Evolutionary conservation across 2,113 vertebrate species (phyloP).

Genomic region (Marmota flaviventris): DNA sequence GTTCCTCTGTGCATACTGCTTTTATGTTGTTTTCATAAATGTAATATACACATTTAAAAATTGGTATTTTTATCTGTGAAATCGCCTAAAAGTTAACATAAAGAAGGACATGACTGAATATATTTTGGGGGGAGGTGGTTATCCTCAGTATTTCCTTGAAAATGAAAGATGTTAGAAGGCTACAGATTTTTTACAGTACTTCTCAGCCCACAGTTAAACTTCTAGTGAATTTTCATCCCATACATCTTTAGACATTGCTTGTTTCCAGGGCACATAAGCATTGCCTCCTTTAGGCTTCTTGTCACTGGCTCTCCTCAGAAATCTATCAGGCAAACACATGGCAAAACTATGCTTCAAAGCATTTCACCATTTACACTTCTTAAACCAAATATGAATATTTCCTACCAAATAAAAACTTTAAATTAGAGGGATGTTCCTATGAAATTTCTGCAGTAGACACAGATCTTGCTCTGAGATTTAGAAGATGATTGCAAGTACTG

Average conservation of each 20-base stretch:
- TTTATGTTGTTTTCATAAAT: slow-evolving; percentile 30
- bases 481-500: background rate
- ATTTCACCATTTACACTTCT: background rate
- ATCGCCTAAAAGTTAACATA: background rate
- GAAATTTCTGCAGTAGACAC: background rate
- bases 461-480: background rate
- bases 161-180: background rate
- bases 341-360: background rate
- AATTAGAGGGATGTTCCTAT: background rate
- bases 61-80: background rate
- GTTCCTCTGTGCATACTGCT: background rate
- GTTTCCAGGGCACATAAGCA: accelerated
- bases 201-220: background rate
- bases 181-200: background rate
- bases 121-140: background rate
- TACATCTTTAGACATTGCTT: background rate
- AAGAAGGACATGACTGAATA: background rate
- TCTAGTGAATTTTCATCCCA: background rate
- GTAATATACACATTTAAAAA: slow-evolving; percentile 12
- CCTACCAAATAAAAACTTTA: background rate
- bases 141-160: background rate
- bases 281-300: background rate
- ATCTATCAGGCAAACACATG: background rate
- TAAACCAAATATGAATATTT: background rate
- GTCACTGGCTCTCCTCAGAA: background rate